These are phyloP conservation scores for Himalopsyche anomala DNA, from an alignment of 2,888 invertebrate genomes.

Conservation along the genomic window DNA sequence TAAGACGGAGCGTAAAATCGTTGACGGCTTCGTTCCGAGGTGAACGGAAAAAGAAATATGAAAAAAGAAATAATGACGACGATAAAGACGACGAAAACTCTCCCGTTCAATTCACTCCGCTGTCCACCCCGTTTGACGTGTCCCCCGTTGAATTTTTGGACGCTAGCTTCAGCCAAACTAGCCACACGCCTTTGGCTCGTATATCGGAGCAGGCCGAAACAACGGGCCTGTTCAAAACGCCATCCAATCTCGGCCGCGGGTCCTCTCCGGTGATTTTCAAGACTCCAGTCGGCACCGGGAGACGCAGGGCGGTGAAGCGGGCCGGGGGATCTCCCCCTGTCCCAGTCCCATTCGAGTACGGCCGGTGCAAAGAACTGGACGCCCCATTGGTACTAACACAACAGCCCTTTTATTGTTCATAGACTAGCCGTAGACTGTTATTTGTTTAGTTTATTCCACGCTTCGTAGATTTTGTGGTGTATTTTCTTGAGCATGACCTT, in stretches of 20 bases:
- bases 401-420: slow-evolving; percentile 68
- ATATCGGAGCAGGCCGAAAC: slow-evolving; percentile 69
- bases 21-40: slow-evolving; percentile 77
- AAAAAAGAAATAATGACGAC: slow-evolving; percentile 73
- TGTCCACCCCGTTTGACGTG: slow-evolving; percentile 51
- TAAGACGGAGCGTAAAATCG: slow-evolving; percentile 75
- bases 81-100: slow-evolving; percentile 69
- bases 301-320: slow-evolving; percentile 64
- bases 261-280: slow-evolving; percentile 62
- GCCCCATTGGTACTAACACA: slow-evolving; percentile 70
- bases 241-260: slow-evolving; percentile 4
- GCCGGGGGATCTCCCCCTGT: slow-evolving; percentile 66
- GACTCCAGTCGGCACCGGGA: slow-evolving; percentile 63
- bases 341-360: slow-evolving; percentile 68
- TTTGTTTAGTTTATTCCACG: neutral
- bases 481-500: slow-evolving; percentile 10
- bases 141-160: slow-evolving; percentile 52
- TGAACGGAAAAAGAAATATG: slow-evolving; percentile 76
- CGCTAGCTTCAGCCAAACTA: slow-evolving; percentile 19
- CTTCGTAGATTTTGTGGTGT: neutral
- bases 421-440: neutral
- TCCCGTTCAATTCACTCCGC: neutral
- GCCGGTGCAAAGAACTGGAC: slow-evolving; percentile 73
- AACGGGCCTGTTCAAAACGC: slow-evolving; percentile 63
- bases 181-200: slow-evolving; percentile 69